Evolutionary conservation across 2,888 invertebrate species (phyloP), one percentile per base, ranked within the genome.

Genomic region (Tuta absoluta): DNA sequence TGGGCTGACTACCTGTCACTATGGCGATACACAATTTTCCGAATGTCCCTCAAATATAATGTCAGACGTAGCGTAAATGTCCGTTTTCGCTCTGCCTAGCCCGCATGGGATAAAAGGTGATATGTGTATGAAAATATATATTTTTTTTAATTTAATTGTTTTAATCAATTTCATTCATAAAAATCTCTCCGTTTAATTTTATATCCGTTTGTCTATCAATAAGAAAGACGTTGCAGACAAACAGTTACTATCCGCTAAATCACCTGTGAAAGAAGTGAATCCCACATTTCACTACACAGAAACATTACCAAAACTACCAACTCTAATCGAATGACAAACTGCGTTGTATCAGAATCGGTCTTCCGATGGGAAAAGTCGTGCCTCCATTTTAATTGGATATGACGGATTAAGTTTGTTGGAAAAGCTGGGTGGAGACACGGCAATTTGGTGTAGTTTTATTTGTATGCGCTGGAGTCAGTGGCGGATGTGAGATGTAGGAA

Each of bases 391-490:
- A 89, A 89, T 87, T 88, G 85, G 78, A 86, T 84, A 86, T 87
- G 86, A 87, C 86, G 85, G 87, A 88, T 88, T 82, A 84, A 81
- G 82, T 83, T 85, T 82, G 78, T 73, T 74, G 84, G 84, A 87
- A 87, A 87, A 87, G 80, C 81, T 83, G 85, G 87, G 87, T 84
- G 86, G 84, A 70, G 80, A 78, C 62, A 56, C 17, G n/a, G 11
- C n/a, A 33, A 3, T 33, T 5, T 33, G 28, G 56, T 56, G 21
- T 21, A 17, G 51, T 56, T 33, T 56, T 56, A 56, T 56, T 56
- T 56, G 56, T 56, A n/a, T 1, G 56, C 19, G 24, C 56, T 5
- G 19, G 1, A 28, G 56, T 11, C 41, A n/a, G 37, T 37, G 84
- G 83, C 81, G 85, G 85, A 84, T 82, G 75, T 82, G 71, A 71